Evolutionary conservation across 2,797 vertebrate species (phyloP).

Genomic region (Acanthurus tractus): DNA sequence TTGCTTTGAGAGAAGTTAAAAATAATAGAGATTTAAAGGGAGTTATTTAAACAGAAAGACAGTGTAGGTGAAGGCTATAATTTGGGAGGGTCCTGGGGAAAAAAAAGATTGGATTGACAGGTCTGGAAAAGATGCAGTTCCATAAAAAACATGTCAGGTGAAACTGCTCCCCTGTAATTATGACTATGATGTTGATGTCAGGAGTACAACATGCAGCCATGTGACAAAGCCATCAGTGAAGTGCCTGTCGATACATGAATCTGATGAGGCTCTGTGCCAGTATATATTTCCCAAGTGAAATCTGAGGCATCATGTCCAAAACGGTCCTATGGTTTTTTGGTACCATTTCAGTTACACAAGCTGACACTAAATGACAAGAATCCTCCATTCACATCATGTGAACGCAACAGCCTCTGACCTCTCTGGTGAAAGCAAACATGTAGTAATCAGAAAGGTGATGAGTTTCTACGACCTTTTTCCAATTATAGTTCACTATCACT

Average conservation of each 20-base stretch:
- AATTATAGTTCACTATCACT: constrained; percentile 9
- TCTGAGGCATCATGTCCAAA: neutral
- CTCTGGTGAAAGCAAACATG: constrained; percentile 40
- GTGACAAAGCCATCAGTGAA: neutral
- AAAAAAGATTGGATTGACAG: no score
- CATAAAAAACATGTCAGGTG: no score
- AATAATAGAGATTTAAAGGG: no score
- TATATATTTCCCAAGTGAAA: neutral
- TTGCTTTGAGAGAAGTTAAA: no score
- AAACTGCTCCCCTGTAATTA: neutral
- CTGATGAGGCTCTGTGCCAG: neutral
- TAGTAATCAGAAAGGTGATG: constrained; percentile 44
- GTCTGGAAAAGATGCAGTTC: no score
- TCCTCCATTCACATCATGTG: constrained; percentile 50
- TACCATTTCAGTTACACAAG: neutral
- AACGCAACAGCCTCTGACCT: constrained; percentile 62
- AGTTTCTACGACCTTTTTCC: constrained; percentile 28
- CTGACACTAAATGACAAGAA: neutral
- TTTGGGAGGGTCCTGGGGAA: no score
- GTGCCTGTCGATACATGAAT: neutral
- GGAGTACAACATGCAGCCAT: neutral
- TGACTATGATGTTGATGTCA: neutral
- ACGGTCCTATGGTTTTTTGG: constrained; percentile 12
- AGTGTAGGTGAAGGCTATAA: no score
- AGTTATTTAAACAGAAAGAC: no score